A percentile compares a stretch with the other conserved stretches of the same genome.
Conservation (phyloP, 1,140 invertebrate genomes). For the Eciton burchellii region DNA sequence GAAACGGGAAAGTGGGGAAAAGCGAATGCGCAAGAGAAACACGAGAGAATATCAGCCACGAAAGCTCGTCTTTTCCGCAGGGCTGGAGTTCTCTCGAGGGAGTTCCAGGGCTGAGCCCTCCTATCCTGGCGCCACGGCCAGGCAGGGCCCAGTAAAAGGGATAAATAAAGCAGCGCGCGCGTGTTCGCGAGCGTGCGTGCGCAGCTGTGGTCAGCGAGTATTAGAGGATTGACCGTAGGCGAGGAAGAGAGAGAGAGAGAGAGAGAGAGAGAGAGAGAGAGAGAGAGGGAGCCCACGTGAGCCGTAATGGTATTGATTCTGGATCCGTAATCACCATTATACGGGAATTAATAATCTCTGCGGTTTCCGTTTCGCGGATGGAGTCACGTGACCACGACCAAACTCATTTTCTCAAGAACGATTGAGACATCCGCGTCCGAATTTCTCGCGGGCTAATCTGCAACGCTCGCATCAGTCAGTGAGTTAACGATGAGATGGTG, state of each 20-base stretch:
- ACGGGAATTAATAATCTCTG: conserved; percentile 82
- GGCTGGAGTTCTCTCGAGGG: conserved; percentile 50
- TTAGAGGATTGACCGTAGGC: conserved; percentile 58
- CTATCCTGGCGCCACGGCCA: conserved; percentile 56
- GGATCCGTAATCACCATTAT: conserved; percentile 82
- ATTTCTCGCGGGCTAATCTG: not conserved
- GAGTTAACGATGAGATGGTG: not conserved
- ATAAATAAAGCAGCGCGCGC: conserved; percentile 53
- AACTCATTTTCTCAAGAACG: conserved; percentile 70
- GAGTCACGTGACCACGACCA: conserved; percentile 70
- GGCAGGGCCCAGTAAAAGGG: conserved; percentile 53
- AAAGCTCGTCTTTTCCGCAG: conserved; percentile 54
- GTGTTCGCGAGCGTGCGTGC: conserved; percentile 54
- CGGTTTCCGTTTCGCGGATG: conserved; percentile 77
- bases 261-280: conserved; percentile 6
- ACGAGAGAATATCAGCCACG: conserved; percentile 53
- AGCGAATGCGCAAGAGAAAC: conserved; percentile 33
- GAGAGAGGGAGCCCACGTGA: conserved; percentile 41
- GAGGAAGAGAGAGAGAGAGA: conserved; percentile 40
- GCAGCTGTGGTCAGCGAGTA: conserved; percentile 64
- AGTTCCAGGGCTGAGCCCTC: conserved; percentile 54
- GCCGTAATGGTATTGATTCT: conserved; percentile 80
- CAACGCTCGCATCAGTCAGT: not conserved
- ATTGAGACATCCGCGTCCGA: conserved; percentile 75
- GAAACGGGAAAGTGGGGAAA: not conserved